phyloP scores from a whole-genome alignment of 2,797 vertebrate genomes.

The Characodon lateralis region DNA sequence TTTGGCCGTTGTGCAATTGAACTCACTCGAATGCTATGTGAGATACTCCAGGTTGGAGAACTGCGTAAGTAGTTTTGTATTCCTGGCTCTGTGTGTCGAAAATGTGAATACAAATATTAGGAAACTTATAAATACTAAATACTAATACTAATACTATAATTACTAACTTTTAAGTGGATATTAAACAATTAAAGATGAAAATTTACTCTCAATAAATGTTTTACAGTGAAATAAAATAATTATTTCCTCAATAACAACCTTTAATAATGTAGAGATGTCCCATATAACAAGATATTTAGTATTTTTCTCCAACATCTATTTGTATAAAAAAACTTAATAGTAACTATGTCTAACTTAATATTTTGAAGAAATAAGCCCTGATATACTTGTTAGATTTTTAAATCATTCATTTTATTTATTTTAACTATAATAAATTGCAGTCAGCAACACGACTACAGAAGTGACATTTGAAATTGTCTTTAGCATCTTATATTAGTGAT shows the following conservation, averaged over 20 bases:
- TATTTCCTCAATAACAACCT: not conserved
- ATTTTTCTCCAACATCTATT: not conserved
- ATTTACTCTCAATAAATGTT: not conserved
- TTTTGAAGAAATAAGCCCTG: not conserved
- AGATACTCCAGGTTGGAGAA: conserved; percentile 97
- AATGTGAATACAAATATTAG: not conserved
- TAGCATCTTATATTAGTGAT: not conserved
- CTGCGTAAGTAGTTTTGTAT: conserved; percentile 86
- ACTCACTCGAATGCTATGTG: conserved; percentile 95
- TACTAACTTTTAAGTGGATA: too few relatives aligned
- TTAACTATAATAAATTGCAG: not conserved
- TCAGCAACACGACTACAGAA: not conserved
- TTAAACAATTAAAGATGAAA: not conserved
- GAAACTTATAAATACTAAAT: not conserved
- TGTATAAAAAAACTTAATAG: not conserved
- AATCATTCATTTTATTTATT: not conserved
- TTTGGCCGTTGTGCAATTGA: conserved; percentile 97
- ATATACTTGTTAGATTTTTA: not conserved
- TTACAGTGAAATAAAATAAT: not conserved
- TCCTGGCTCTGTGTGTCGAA: not conserved
- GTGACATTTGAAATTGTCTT: not conserved
- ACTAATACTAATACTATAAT: too few relatives aligned
- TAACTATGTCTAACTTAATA: not conserved
- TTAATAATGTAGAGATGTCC: not conserved
- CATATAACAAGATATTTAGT: not conserved